Percentiles rank a stretch among this genome's conserved stretches.
Conservation (phyloP, 2,888 invertebrate genomes). For the Schizotus pectinicornis region DNA sequence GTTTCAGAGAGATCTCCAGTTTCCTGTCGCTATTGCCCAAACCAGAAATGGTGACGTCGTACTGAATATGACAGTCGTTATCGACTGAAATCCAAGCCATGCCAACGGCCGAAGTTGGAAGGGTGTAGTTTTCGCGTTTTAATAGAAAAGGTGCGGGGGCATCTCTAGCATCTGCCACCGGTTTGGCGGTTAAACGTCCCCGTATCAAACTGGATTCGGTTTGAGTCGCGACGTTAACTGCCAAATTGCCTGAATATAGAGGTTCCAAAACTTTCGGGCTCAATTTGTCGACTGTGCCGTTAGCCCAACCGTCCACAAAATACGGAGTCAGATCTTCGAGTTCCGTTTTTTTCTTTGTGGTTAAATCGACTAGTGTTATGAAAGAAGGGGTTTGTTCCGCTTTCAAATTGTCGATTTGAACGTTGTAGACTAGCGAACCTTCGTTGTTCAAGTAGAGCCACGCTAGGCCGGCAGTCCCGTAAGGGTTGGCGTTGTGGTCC, state of each 20-base stretch:
- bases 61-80: constrained; percentile 80
- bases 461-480: constrained; percentile 70
- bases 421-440: constrained; percentile 79
- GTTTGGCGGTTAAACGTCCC: constrained; percentile 71
- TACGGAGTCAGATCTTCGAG: constrained; percentile 74
- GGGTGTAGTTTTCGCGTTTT: constrained; percentile 63
- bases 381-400: constrained; percentile 62
- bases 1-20: constrained; percentile 66
- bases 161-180: constrained; percentile 77
- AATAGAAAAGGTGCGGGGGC: constrained; percentile 72
- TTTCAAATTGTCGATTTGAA: constrained; percentile 71
- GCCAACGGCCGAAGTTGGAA: constrained; percentile 68
- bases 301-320: constrained; percentile 66
- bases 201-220: constrained; percentile 66
- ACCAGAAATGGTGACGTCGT: constrained; percentile 68
- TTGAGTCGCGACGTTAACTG: constrained; percentile 74
- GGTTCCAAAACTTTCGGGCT: constrained; percentile 84
- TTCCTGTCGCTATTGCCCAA: constrained; percentile 53
- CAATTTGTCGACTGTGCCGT: constrained; percentile 77
- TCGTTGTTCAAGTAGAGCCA: constrained; percentile 81
- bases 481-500: constrained; percentile 43
- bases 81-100: constrained; percentile 86
- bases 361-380: constrained; percentile 75
- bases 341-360: constrained; percentile 68
- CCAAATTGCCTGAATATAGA: constrained; percentile 80